Evolutionary conservation across 2,113 vertebrate species (phyloP).

Genomic region (Pelvicachromis taeniatus): DNA sequence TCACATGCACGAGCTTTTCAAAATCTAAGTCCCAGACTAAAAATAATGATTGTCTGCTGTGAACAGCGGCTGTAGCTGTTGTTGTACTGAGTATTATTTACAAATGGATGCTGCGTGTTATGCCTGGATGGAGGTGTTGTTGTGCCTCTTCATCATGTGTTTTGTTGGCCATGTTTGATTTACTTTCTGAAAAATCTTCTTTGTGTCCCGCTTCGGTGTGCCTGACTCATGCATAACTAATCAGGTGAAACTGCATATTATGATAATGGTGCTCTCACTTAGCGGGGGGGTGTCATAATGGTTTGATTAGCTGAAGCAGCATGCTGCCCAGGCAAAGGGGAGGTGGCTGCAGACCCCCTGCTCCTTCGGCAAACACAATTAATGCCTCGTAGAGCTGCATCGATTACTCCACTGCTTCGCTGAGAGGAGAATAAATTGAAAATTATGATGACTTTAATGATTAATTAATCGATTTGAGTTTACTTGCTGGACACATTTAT

Average conservation of each 20-base stretch:
- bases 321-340: not conserved
- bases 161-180: not conserved
- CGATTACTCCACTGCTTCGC: not conserved
- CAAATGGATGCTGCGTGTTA: not conserved
- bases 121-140: not conserved
- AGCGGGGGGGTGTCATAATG: conserved; percentile 9
- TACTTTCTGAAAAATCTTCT: not conserved
- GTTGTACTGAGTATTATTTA: not conserved
- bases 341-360: not conserved
- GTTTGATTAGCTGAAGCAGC: conserved; percentile 20
- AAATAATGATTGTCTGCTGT: not conserved
- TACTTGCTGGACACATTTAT: not conserved
- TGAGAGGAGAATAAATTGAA: not conserved
- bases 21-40: not conserved
- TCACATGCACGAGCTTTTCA: not conserved
- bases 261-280: conserved; percentile 18
- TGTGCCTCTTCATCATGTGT: not conserved
- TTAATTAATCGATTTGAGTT: not conserved
- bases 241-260: conserved; percentile 25
- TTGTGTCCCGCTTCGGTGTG: not conserved
- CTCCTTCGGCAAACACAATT: not conserved
- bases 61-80: not conserved
- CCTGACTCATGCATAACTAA: conserved; percentile 31
- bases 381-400: not conserved
- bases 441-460: not conserved